Evolutionary conservation across 2,113 vertebrate species (phyloP).

Genomic region (Cyphomyrus plagiostoma): DNA sequence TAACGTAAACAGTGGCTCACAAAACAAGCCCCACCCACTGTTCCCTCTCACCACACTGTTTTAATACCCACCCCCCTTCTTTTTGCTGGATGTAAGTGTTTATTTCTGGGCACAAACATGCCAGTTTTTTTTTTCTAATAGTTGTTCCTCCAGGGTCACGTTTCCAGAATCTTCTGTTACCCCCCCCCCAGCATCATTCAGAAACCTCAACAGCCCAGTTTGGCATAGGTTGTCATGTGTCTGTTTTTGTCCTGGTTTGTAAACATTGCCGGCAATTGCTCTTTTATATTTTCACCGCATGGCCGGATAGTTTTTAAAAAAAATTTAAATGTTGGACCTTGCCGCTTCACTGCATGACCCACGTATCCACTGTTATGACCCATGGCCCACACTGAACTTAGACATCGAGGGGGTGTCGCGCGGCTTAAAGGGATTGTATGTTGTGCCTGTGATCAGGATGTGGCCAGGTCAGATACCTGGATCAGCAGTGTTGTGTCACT

Average conservation of each 20-base stretch:
- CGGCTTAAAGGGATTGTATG: not conserved
- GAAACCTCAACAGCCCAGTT: slow-evolving; percentile 10
- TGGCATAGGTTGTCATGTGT: slow-evolving; percentile 27
- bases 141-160: not conserved
- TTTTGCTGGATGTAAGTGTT: slow-evolving; percentile 9
- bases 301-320: slow-evolving; percentile 41
- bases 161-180: not conserved
- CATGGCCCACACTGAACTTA: not conserved
- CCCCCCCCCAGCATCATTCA: not conserved
- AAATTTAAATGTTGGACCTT: slow-evolving; percentile 29
- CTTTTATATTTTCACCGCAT: slow-evolving; percentile 48
- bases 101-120: slow-evolving; percentile 17
- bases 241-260: slow-evolving; percentile 45
- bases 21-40: slow-evolving; percentile 17
- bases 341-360: no score
- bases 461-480: not conserved
- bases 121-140: not conserved
- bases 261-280: slow-evolving; percentile 51
- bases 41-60: slow-evolving; percentile 22
- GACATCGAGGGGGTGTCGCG: not conserved
- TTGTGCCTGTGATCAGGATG: not conserved
- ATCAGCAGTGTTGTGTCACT: not conserved
- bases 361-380: not conserved
- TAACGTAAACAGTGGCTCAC: slow-evolving; percentile 29
- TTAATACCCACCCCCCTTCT: not conserved